Percentiles rank a stretch among this genome's conserved stretches.
These are phyloP conservation scores for Anisognathus igniventris DNA, from an alignment of 2,797 vertebrate genomes.

Conservation along the genomic window DNA sequence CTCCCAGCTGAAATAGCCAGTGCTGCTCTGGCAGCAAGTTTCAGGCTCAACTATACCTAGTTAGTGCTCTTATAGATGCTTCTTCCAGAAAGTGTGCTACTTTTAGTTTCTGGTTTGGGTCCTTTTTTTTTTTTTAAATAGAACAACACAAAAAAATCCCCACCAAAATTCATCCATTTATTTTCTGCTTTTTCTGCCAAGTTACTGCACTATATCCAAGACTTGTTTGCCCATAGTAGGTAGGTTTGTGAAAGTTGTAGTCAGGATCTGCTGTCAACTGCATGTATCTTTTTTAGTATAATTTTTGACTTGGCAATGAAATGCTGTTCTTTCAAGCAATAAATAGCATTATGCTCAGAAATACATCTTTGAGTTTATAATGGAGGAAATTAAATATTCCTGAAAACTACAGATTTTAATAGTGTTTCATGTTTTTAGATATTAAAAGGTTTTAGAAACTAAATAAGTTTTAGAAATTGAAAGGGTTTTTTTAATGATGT, in stretches of 20 bases:
- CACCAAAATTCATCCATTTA: background rate
- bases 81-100: background rate
- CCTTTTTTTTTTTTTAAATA: background rate
- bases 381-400: background rate
- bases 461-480: background rate
- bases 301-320: slow-evolving; percentile 13
- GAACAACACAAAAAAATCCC: background rate
- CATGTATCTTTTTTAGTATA: background rate
- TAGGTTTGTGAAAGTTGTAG: slow-evolving; percentile 10
- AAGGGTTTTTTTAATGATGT: background rate
- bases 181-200: background rate
- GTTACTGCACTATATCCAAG: background rate
- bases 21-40: background rate
- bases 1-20: background rate
- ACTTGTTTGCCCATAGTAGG: background rate
- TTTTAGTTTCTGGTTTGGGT: background rate
- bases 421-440: background rate
- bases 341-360: background rate
- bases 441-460: background rate
- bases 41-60: background rate
- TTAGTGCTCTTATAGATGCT: background rate
- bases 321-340: background rate
- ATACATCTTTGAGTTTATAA: background rate
- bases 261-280: slow-evolving; percentile 11
- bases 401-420: background rate